These are phyloP conservation scores for Plebejus anna DNA, from an alignment of 2,888 invertebrate genomes.

Conservation along the genomic window DNA sequence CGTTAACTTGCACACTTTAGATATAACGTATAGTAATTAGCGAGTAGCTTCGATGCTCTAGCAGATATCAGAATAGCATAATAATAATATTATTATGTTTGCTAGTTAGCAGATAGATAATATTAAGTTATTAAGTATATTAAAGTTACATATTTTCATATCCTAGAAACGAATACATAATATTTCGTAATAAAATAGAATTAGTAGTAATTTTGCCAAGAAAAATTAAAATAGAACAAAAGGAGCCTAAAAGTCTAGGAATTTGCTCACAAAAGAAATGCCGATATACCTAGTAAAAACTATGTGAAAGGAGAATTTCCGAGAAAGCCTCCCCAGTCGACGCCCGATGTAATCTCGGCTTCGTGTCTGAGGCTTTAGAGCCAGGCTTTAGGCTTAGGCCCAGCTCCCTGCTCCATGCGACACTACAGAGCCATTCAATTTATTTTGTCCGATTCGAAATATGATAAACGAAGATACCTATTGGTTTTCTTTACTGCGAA, in stretches of 20 bases:
- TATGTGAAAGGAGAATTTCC: conserved; percentile 10
- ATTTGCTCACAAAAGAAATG: not conserved
- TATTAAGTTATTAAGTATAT: too few relatives aligned
- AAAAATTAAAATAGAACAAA: not conserved
- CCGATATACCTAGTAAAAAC: not conserved
- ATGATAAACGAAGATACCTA: conserved; percentile 2
- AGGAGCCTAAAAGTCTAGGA: conserved; percentile 9
- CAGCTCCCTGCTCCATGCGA: not conserved
- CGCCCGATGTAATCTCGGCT: conserved; percentile 17
- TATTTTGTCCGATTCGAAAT: conserved; percentile 20
- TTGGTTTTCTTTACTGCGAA: not conserved
- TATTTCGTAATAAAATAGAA: not conserved
- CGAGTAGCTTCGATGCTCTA: too few relatives aligned
- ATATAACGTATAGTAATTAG: too few relatives aligned
- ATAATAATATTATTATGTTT: too few relatives aligned
- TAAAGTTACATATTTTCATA: too few relatives aligned
- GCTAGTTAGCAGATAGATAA: too few relatives aligned
- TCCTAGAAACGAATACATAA: too few relatives aligned
- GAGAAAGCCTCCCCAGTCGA: conserved; percentile 9
- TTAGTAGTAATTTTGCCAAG: not conserved
- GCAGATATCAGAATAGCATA: too few relatives aligned
- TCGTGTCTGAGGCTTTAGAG: not conserved
- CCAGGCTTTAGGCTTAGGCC: too few relatives aligned
- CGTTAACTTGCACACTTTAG: too few relatives aligned
- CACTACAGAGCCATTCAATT: conserved; percentile 12